Percentiles rank a stretch among this genome's conserved stretches.
Evolutionary conservation across 2,113 vertebrate species (phyloP).

Genomic region (Lasiurus borealis): DNA sequence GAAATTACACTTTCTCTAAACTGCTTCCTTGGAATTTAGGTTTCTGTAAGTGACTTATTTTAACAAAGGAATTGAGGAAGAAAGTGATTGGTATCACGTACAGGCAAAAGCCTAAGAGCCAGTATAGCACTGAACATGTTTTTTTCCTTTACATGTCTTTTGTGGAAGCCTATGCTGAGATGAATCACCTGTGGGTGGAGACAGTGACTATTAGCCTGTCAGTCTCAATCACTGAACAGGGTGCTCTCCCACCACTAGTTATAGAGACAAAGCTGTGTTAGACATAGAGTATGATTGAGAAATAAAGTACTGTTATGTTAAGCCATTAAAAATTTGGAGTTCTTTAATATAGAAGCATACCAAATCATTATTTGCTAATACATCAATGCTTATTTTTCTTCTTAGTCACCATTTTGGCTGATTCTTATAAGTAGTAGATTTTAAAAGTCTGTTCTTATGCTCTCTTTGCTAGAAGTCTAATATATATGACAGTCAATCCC

Average conservation of each 20-base stretch:
- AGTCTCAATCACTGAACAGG: neutral
- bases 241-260: neutral
- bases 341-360: neutral
- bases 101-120: neutral
- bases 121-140: neutral
- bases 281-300: neutral
- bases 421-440: slow-evolving; percentile 30
- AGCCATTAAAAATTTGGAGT: neutral
- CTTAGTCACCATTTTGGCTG: neutral
- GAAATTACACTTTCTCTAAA: neutral
- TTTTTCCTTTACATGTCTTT: neutral
- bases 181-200: neutral
- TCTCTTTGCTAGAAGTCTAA: neutral
- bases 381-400: neutral
- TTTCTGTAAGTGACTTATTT: neutral
- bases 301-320: neutral
- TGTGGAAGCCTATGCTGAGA: neutral
- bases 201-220: neutral
- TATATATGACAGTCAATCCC: neutral
- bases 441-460: neutral
- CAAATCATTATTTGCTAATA: neutral
- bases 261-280: neutral
- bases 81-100: neutral
- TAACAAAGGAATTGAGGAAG: slow-evolving; percentile 4
- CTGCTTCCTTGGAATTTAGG: neutral